Percentiles rank a stretch among this genome's conserved stretches.
Evolutionary conservation across 1,140 invertebrate species (phyloP).

Genomic region (Diabrotica undecimpunctata): DNA sequence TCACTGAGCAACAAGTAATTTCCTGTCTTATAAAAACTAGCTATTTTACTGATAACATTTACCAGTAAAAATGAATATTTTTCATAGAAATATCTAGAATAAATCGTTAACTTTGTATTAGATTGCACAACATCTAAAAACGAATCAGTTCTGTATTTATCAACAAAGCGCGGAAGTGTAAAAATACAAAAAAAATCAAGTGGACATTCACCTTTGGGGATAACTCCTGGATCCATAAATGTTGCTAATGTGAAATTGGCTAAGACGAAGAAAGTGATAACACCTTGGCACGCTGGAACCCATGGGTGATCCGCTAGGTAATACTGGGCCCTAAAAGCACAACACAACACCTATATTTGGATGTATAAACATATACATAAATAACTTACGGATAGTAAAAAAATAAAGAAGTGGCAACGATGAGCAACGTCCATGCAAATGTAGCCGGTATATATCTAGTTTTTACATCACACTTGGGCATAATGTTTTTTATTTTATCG

Average conservation of each 20-base stretch:
- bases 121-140: no score
- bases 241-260: conserved; percentile 98
- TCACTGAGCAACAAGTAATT: no score
- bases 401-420: conserved; percentile 87
- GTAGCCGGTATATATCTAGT: conserved; percentile 93
- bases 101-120: no score
- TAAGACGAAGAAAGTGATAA: conserved; percentile 94
- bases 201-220: conserved; percentile 83
- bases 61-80: no score
- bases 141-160: no score
- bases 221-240: conserved; percentile 98
- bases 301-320: conserved; percentile 77
- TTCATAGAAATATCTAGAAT: no score
- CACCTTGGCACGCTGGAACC: conserved; percentile 88
- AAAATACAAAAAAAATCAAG: neutral
- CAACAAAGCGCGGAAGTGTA: no score
- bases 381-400: conserved; percentile 94
- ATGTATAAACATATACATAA: conserved; percentile 32
- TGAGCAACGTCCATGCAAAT: conserved; percentile 90
- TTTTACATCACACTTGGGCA: conserved; percentile 90
- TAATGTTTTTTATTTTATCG: conserved; percentile 55
- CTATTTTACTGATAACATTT: no score
- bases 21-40: no score
- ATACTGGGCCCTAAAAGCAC: conserved; percentile 76
- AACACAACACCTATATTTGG: conserved; percentile 26